Evolutionary conservation across 2,113 vertebrate genomes (phyloP).

Genomic region (Channa argus): DNA sequence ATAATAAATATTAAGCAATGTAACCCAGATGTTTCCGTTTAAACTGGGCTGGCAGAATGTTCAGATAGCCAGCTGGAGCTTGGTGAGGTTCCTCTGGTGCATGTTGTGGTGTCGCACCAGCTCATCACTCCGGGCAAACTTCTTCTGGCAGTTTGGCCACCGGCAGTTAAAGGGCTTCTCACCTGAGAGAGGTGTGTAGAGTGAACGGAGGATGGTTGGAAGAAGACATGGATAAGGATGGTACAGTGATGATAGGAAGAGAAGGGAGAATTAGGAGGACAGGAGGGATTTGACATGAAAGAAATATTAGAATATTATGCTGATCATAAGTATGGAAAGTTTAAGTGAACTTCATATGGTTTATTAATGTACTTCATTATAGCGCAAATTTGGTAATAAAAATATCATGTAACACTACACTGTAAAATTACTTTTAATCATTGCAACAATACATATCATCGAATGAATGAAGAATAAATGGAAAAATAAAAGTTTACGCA

Average conservation of each 20-base stretch:
- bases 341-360: not conserved
- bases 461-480: conserved; percentile 73
- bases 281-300: not conserved
- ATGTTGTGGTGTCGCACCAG: conserved; percentile 99
- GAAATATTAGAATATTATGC: conserved; percentile 4
- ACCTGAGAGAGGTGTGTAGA: conserved; percentile 79
- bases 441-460: conserved; percentile 14
- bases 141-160: conserved; percentile 99
- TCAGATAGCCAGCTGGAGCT: conserved; percentile 96
- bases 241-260: not conserved
- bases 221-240: not conserved
- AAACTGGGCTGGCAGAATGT: not conserved
- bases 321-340: not conserved
- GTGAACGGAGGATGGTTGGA: not conserved
- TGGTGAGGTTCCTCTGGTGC: conserved; percentile 99
- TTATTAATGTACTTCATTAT: not conserved
- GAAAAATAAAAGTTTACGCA: conserved; percentile 99
- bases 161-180: conserved; percentile 99
- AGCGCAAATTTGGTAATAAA: not conserved
- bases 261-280: conserved; percentile 2
- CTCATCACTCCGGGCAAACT: conserved; percentile 98
- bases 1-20: conserved; percentile 2
- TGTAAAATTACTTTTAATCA: not conserved
- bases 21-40: conserved; percentile 8
- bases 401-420: not conserved